Conservation (phyloP, 2,888 invertebrate species). For the Gasteruption jaculator region DNA sequence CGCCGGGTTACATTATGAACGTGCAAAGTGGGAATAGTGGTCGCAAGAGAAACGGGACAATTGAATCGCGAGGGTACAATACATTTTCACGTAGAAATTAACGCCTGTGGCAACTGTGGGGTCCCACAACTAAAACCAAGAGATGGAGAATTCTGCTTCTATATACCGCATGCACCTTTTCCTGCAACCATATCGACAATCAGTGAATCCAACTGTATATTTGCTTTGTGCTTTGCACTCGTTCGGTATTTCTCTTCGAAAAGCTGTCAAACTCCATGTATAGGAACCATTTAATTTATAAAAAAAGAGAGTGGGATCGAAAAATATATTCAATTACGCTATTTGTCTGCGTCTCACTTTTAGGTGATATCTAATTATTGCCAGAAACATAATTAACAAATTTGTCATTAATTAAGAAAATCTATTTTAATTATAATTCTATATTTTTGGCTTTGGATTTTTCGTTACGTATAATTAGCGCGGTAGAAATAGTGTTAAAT, state of each 20-base stretch:
- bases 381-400: too few relatives aligned
- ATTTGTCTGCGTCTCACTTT: too few relatives aligned
- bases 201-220: constrained; percentile 38
- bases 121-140: constrained; percentile 27
- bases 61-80: constrained; percentile 47
- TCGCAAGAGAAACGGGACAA: constrained; percentile 38
- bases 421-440: too few relatives aligned
- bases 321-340: too few relatives aligned
- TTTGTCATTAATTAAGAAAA: too few relatives aligned
- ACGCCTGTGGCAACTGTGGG: constrained; percentile 46
- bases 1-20: constrained; percentile 28
- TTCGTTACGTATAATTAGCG: too few relatives aligned
- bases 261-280: constrained; percentile 15
- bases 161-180: too few relatives aligned
- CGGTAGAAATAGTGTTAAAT: too few relatives aligned
- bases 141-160: constrained; percentile 17
- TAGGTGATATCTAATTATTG: too few relatives aligned
- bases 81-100: constrained; percentile 48
- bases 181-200: constrained; percentile 46
- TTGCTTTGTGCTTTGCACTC: constrained; percentile 20
- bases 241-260: constrained; percentile 15
- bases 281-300: too few relatives aligned
- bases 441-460: too few relatives aligned
- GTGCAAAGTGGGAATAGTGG: constrained; percentile 25
- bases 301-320: too few relatives aligned